A percentile compares a stretch with the other conserved stretches of the same genome.
These are phyloP conservation scores for Heliornis fulica DNA, from an alignment of 2,113 vertebrate genomes.

Conservation along the genomic window DNA sequence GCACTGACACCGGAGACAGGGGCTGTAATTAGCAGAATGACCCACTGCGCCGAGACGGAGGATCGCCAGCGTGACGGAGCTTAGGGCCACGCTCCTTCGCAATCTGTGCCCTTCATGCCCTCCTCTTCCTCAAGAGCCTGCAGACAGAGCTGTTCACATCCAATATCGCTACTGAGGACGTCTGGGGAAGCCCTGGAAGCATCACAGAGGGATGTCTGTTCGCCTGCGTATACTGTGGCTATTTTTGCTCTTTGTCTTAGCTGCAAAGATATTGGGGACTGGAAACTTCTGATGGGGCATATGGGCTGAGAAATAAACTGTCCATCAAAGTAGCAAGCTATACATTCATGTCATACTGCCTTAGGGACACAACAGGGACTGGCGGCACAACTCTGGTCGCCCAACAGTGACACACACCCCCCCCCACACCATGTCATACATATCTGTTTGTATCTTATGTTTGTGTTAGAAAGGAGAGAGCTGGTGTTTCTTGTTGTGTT, in stretches of 20 bases:
- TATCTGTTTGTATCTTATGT: accelerated
- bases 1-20: constrained; percentile 15
- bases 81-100: not conserved
- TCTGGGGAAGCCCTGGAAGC: not conserved
- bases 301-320: accelerated
- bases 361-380: not conserved
- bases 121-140: not conserved
- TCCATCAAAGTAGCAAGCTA: not conserved
- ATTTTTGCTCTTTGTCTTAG: not conserved
- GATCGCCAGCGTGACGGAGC: not conserved
- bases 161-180: not conserved
- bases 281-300: not conserved
- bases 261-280: not conserved
- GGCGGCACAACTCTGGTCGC: not conserved
- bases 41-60: not conserved
- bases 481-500: not conserved
- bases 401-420: too few relatives aligned
- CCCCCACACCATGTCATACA: accelerated
- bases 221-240: accelerated
- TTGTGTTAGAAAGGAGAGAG: accelerated
- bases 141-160: constrained; percentile 24
- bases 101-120: not conserved
- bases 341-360: accelerated
- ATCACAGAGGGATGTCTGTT: accelerated
- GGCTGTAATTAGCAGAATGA: constrained; percentile 30